Evolutionary conservation across 1,140 invertebrate species (phyloP), one percentile per base, ranked within the genome.

Genomic region (Glossosoma conforme): DNA sequence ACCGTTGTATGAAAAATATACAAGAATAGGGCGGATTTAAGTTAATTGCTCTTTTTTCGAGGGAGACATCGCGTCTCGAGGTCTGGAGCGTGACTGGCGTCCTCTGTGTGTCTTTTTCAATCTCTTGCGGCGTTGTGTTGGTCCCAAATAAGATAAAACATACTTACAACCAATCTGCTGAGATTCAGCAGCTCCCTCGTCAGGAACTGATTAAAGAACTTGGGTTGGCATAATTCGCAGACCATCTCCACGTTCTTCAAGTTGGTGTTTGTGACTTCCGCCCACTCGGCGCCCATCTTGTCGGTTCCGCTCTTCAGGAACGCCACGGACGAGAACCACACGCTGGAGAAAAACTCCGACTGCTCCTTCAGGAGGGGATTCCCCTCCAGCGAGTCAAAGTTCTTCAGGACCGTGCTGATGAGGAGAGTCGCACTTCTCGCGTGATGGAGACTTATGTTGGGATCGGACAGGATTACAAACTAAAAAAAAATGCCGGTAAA

Each of bases 121-220:
- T n/a, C n/a, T n/a, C n/a, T n/a, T n/a, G n/a, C n/a, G n/a, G n/a
- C n/a, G n/a, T n/a, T n/a, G n/a, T n/a, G n/a, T n/a, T n/a, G n/a
- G n/a, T n/a, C n/a, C n/a, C n/a, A n/a, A n/a, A n/a, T n/a, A n/a
- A n/a, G 25, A 25, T 2, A 6, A 30, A 43, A 43, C 5, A 13
- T 43, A 36, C 40, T 42, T 25, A 42, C 40, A 5, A 14, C 2
- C 37, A 40, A 40, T n/a, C 15, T 43, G 13, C 11, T 44, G 11
- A 47, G 32, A 19, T 33, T 14, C 22, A 46, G 8, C 18, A 52
- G 30, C 18, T 56, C 36, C 44, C 52, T 51, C 4, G 43, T 43
- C n/a, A 56, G 28, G 30, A 46, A 33, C 21, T 28, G 44, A 20
- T 35, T 57, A 21, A 52, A 52, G 19, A 48, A 52, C 44, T 47